Evolutionary conservation across 92 coral and sea anemone species (phyloP).

Genomic region (Parazoanthus darwini): DNA sequence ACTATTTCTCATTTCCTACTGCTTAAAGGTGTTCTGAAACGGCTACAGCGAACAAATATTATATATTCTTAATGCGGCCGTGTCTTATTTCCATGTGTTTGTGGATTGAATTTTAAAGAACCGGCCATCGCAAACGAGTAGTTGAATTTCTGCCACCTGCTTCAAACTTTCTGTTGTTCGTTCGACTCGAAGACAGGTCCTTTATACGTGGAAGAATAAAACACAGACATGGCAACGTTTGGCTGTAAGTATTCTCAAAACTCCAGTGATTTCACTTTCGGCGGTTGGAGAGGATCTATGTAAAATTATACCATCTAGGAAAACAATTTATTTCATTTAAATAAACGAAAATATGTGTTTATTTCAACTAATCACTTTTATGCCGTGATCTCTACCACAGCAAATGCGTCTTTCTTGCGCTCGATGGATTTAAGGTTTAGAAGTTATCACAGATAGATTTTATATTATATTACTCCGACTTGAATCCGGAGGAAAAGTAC

Average conservation of each 20-base stretch:
- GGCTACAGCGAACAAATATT: slow-evolving; percentile 46
- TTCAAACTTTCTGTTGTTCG: slow-evolving; percentile 27
- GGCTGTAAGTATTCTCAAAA: slow-evolving; percentile 36
- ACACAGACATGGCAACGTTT: slow-evolving; percentile 40
- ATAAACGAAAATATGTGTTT: slow-evolving; percentile 57
- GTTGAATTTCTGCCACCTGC: slow-evolving; percentile 39
- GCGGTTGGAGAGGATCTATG: slow-evolving; percentile 51
- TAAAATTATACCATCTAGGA: slow-evolving; percentile 47
- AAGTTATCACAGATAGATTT: not conserved
- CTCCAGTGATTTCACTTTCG: slow-evolving; percentile 46
- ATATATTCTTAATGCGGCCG: slow-evolving; percentile 33
- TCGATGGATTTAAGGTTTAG: slow-evolving; percentile 13
- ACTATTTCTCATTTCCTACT: slow-evolving; percentile 47
- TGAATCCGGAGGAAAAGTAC: slow-evolving; percentile 16
- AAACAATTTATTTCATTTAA: slow-evolving; percentile 52
- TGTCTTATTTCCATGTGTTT: slow-evolving; percentile 41
- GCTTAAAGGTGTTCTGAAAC: slow-evolving; percentile 54
- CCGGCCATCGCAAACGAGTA: slow-evolving; percentile 40
- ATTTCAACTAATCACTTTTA: slow-evolving; percentile 44
- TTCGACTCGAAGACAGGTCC: slow-evolving; percentile 23
- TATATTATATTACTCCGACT: slow-evolving; percentile 12
- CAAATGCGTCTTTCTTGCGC: not conserved
- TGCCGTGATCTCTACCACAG: slow-evolving; percentile 34
- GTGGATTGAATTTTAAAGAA: slow-evolving; percentile 43
- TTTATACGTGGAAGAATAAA: slow-evolving; percentile 23